Evolutionary conservation across 2,797 vertebrate genomes (phyloP).

Genomic region (Clamator glandarius): DNA sequence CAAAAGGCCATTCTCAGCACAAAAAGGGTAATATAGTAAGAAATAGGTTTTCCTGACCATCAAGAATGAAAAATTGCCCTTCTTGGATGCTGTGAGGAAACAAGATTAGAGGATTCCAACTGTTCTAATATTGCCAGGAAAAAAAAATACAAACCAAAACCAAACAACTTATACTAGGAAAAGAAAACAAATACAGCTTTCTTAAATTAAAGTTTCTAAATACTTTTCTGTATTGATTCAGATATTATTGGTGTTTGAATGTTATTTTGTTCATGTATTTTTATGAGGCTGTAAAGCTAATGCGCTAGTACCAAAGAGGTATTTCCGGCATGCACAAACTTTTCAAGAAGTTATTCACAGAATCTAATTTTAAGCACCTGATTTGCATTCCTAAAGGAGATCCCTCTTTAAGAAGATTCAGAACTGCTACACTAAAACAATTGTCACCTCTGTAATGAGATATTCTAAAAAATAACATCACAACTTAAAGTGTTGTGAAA

Average conservation of each 20-base stretch:
- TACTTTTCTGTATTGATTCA: not conserved
- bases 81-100: not conserved
- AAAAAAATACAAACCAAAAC: not conserved
- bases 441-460: not conserved
- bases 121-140: not conserved
- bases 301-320: not conserved
- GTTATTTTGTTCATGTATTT: not conserved
- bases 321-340: not conserved
- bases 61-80: not conserved
- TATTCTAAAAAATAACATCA: not conserved
- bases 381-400: not conserved
- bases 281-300: not conserved
- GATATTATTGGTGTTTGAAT: not conserved
- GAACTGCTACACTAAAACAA: not conserved
- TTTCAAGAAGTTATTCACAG: not conserved
- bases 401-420: not conserved
- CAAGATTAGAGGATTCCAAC: not conserved
- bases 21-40: not conserved
- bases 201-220: not conserved
- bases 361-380: not conserved
- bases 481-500: not conserved
- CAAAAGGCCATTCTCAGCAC: not conserved
- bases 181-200: not conserved
- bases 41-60: not conserved
- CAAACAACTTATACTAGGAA: not conserved